A percentile compares a stretch with the other conserved stretches of the same genome.
Evolutionary conservation across 1,140 invertebrate genomes (phyloP).

Genomic region (Saxidomus purpurata): DNA sequence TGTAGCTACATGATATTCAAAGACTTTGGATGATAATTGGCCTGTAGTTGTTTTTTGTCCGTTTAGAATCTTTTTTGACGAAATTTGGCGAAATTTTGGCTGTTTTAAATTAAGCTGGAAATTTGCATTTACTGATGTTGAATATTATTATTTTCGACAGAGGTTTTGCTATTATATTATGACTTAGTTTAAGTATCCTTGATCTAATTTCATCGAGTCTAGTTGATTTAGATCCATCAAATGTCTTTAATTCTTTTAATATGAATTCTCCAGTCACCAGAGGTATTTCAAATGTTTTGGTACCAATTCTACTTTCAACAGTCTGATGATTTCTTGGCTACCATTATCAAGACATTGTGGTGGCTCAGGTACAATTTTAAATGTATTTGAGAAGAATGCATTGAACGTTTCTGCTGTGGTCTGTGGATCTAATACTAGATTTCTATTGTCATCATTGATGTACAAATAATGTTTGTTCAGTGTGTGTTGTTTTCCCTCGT

Average conservation of each 20-base stretch:
- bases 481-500: background rate
- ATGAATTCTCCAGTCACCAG: background rate
- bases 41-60: background rate
- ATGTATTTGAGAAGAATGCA: background rate
- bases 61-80: background rate
- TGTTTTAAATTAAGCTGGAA: background rate
- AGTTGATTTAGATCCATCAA: no score
- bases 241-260: background rate
- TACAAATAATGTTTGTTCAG: background rate
- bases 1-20: background rate
- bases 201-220: background rate
- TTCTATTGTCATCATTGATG: background rate
- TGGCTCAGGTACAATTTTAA: background rate
- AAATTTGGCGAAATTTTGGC: background rate
- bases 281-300: background rate
- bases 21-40: background rate
- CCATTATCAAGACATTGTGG: background rate
- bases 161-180: background rate
- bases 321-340: background rate
- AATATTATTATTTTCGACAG: background rate
- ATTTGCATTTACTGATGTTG: background rate
- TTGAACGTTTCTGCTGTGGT: background rate
- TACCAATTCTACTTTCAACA: background rate
- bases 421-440: background rate
- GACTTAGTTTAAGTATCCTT: background rate